Conservation (phyloP, 1,140 invertebrate species). For the Heliconius nattereri region DNA sequence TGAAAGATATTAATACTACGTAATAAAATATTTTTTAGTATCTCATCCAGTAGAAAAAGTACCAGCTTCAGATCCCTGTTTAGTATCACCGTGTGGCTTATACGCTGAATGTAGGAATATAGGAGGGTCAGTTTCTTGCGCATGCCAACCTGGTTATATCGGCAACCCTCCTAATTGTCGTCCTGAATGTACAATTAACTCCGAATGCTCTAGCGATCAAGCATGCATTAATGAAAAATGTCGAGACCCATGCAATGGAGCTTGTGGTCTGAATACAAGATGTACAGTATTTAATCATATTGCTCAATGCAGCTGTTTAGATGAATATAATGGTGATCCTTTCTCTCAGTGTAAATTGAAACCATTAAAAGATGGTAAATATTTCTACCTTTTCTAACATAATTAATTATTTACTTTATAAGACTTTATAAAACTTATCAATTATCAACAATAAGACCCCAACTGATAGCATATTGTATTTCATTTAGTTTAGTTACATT, state of each 20-base stretch:
- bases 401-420: too few species aligned
- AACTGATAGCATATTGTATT: too few species aligned
- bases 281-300: slow-evolving; percentile 89
- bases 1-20: too few species aligned
- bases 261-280: slow-evolving; percentile 85
- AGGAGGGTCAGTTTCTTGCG: slow-evolving; percentile 84
- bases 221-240: slow-evolving; percentile 88
- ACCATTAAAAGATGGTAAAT: slow-evolving; percentile 71
- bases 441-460: too few species aligned
- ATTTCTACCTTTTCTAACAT: neutral
- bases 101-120: slow-evolving; percentile 86
- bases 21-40: slow-evolving; percentile 74
- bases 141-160: slow-evolving; percentile 84
- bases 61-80: slow-evolving; percentile 84
- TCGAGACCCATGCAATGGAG: slow-evolving; percentile 86
- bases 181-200: slow-evolving; percentile 89
- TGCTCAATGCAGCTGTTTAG: slow-evolving; percentile 86
- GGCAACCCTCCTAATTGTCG: slow-evolving; percentile 87
- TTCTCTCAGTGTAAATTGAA: slow-evolving; percentile 64
- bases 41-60: slow-evolving; percentile 70
- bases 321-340: slow-evolving; percentile 75
- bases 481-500: too few species aligned
- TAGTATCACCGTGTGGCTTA: slow-evolving; percentile 88
- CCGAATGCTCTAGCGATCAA: slow-evolving; percentile 85
- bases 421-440: too few species aligned